Evolutionary conservation across 2,888 invertebrate species (phyloP), one percentile per base, ranked within the genome.

Genomic region (Caradrina kadenii): DNA sequence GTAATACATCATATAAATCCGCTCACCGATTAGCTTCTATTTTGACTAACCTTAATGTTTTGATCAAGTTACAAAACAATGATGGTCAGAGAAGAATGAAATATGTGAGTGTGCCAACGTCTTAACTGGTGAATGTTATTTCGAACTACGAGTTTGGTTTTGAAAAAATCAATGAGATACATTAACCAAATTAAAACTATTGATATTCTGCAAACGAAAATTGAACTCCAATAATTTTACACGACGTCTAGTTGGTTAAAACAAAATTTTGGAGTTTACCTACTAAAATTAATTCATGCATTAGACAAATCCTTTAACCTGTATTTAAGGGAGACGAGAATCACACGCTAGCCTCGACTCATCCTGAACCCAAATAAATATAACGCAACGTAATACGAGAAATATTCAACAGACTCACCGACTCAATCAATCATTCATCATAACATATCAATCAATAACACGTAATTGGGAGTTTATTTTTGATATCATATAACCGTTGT

Each of bases 401-500:
- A 63, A 60, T 69, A 75, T 69, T 39, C 39, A 60, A 49, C 35
- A 49, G n/a, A 45, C 21, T 60, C 39, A 50, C 55, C 11, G 26
- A 50, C 13, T 48, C 71, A 58, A 62, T 76, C 50, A 62, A 54
- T 76, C 45, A 71, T 50, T 70, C 52, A 49, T 55, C 59, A 60
- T 49, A 56, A 59, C 17, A 62, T 54, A 75, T 59, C 19, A 64
- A 68, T 64, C 22, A 68, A 68, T 64, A 58, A 62, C 61, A 54
- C 11, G 42, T 67, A 63, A 61, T 55, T 56, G 59, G 49, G 26
- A 53, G 26, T 61, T 48, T 68, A 78, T 62, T 68, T 73, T 73
- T 54, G 50, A 61, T 62, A 78, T 54, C 56, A 45, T 22, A 55
- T 53, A 54, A 61, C 73, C 49, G 68, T 63, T 58, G 50, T 61